Evolutionary conservation across 2,113 vertebrate species (phyloP), one percentile per base, ranked within the genome.

Genomic region (Phylloscopus trochiloides): DNA sequence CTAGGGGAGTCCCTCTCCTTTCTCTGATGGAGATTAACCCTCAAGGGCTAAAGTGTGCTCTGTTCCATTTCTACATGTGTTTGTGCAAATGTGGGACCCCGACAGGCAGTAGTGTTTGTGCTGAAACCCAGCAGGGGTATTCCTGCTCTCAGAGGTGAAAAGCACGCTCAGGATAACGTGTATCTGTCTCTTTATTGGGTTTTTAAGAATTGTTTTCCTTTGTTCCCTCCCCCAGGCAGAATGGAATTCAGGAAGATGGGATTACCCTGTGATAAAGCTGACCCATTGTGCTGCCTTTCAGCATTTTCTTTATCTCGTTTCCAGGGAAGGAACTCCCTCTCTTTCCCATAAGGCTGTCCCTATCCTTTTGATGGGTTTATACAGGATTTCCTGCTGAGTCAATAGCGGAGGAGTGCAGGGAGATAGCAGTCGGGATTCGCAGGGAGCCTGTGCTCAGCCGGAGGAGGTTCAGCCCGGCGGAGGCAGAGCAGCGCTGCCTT

Each of bases 361-460:
- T 57, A 3, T 36, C 86, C 72, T 42, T 86, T n/a, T 22, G 59
- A 58, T 93, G 91, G 82, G 59, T 86, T 96, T 73, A 51, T 77
- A 31, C 42, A 83, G 82, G 84, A 81, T 94, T 95, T 96, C 94
- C 89, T 42, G 77, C 57, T 40, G 89, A 91, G 75, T 66, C 88
- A 47, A 15, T 14, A 26, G 57, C 51, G 90, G 67, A 74, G 75
- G 75, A 47, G n/a, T 14, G 67, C 76, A 4, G 90, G 90, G 22
- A 90, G 55, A 76, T 83, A 90, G 71, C 88, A 76, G 88, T 75
- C 48, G 55, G 55, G 71, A 90, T 76, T 83, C 78, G 55, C 88
- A 76, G 88, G 79, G 79, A 76, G 71, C 86, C 76, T 67, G 68
- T 81, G 86, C 77, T 81, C 86, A 89, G 77, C 73, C 68, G 2